Evolutionary conservation across 2,113 vertebrate genomes (phyloP).

Genomic region (Numida meleagris): DNA sequence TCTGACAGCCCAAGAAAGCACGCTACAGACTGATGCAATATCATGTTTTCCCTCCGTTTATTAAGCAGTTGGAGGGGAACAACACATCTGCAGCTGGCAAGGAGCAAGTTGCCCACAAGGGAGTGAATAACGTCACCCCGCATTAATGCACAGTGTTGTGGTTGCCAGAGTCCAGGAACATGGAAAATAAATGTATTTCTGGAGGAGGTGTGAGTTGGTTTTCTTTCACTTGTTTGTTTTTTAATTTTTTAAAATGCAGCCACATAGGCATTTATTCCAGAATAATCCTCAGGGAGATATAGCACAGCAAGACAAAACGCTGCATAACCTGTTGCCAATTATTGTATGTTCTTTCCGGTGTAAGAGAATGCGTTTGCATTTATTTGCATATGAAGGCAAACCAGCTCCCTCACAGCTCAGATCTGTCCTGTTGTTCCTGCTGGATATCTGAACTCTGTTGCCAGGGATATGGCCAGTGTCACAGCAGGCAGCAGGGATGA

Average conservation of each 20-base stretch:
- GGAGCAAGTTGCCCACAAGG: not conserved
- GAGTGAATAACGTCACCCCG: not conserved
- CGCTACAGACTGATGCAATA: not conserved
- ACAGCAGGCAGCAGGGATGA: not conserved
- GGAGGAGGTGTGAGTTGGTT: not conserved
- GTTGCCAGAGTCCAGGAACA: not conserved
- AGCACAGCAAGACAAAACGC: not conserved
- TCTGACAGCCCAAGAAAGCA: not conserved
- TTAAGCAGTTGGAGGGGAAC: not conserved
- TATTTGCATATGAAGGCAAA: not conserved
- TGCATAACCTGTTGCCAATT: not conserved
- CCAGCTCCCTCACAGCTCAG: not conserved
- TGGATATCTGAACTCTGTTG: not conserved
- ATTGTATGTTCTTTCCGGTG: not conserved
- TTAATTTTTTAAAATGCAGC: not conserved
- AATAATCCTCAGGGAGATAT: not conserved
- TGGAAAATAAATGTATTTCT: not conserved
- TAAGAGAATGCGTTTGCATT: not conserved
- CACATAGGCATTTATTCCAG: not conserved
- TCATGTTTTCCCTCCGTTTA: not conserved
- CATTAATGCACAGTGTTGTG: not conserved
- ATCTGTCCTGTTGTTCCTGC: not conserved
- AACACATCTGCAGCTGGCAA: not conserved
- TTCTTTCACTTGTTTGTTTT: not conserved
- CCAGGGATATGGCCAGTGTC: not conserved